Evolutionary conservation across 1,140 invertebrate genomes (phyloP).

Genomic region (Euura lappo): DNA sequence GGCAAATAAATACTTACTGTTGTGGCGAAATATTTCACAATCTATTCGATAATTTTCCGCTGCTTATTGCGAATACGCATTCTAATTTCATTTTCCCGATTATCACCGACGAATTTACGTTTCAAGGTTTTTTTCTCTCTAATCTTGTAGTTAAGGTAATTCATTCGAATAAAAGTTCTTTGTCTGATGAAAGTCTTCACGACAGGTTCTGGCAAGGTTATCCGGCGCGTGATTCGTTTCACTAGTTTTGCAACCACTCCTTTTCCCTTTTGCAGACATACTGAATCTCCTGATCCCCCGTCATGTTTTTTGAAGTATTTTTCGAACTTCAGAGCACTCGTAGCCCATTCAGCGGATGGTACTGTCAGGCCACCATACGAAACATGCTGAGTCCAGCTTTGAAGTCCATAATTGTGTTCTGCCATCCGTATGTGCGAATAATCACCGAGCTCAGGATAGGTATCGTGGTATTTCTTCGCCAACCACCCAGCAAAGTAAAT

Average conservation of each 20-base stretch:
- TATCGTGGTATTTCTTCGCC: neutral
- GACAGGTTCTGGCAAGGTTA: neutral
- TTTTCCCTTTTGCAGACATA: neutral
- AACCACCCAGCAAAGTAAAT: neutral
- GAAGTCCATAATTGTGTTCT: neutral
- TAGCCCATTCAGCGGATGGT: conserved; percentile 2
- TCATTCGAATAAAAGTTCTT: neutral
- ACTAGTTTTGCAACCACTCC: neutral
- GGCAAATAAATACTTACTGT: too few relatives aligned
- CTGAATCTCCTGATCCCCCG: neutral
- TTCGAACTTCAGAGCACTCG: neutral
- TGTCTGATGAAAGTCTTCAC: neutral
- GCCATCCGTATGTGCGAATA: neutral
- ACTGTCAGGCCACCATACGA: neutral
- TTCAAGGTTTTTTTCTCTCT: neutral
- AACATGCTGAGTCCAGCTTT: neutral
- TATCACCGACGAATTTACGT: neutral
- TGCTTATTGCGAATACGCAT: neutral
- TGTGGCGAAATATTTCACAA: conserved; percentile 19
- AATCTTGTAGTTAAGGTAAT: neutral
- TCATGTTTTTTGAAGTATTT: neutral
- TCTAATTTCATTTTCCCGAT: neutral
- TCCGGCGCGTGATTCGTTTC: neutral
- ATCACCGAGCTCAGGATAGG: neutral
- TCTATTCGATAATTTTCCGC: neutral